A percentile compares a stretch with the other conserved stretches of the same genome.
Conservation (phyloP, 2,797 vertebrate species). For the Phaenicophaeus curvirostris region DNA sequence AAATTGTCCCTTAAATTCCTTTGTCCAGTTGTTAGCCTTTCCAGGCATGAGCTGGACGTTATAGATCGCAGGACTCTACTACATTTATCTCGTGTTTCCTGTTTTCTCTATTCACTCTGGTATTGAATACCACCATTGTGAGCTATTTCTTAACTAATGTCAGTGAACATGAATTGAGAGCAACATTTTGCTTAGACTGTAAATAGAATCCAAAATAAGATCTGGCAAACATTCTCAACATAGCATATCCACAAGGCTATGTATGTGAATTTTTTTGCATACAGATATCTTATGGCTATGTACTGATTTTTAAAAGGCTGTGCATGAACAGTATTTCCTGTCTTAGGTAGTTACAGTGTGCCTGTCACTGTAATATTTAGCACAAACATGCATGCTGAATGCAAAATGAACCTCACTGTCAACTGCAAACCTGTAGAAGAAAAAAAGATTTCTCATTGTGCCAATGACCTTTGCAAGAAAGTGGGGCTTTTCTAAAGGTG, state of each 20-base stretch:
- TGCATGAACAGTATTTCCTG: neutral
- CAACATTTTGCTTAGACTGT: constrained; percentile 15
- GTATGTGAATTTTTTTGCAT: neutral
- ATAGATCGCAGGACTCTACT: neutral
- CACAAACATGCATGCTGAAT: constrained; percentile 1
- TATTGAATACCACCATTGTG: neutral
- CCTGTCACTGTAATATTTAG: constrained; percentile 12
- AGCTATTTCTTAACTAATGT: constrained; percentile 34
- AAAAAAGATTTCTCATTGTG: neutral
- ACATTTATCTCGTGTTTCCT: neutral
- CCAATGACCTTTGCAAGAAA: neutral
- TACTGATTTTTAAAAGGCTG: constrained; percentile 12
- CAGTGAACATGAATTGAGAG: constrained; percentile 31
- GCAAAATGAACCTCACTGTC: neutral
- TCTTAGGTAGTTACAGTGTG: neutral
- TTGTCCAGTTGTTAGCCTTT: neutral
- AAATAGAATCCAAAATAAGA: constrained; percentile 60
- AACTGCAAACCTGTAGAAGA: neutral
- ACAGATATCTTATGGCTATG: neutral
- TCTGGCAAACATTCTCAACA: constrained; percentile 33
- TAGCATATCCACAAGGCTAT: neutral
- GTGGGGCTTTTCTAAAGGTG: neutral
- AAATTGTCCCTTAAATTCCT: neutral
- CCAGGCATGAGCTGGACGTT: neutral
- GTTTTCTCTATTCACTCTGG: neutral